Evolutionary conservation across 2,113 vertebrate genomes (phyloP).

Genomic region (Spea bombifrons): DNA sequence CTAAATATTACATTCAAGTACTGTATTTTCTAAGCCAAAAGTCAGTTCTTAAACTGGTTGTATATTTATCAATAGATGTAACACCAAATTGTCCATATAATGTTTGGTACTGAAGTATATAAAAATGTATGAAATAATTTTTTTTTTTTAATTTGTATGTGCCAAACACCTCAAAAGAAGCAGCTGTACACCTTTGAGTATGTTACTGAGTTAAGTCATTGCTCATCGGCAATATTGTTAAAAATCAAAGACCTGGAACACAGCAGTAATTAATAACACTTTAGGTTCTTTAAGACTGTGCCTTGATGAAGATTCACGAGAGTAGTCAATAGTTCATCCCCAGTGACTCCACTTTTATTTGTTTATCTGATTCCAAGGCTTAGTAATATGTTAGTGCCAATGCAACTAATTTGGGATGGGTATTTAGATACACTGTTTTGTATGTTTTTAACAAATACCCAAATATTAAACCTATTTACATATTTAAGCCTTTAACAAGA

Average conservation of each 20-base stretch:
- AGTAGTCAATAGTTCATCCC: constrained; percentile 51
- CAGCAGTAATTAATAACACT: constrained; percentile 50
- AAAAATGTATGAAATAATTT: too few species aligned
- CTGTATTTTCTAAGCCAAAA: too few species aligned
- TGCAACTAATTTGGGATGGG: neutral
- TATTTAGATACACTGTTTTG: too few species aligned
- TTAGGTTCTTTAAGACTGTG: constrained; percentile 46
- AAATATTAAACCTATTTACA: too few species aligned
- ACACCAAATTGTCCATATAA: too few species aligned
- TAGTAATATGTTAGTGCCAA: neutral
- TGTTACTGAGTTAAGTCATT: constrained; percentile 11
- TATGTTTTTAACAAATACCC: too few species aligned
- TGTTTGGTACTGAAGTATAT: too few species aligned
- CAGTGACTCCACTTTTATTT: constrained; percentile 48
- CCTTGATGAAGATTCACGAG: constrained; percentile 36
- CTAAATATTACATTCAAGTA: too few species aligned
- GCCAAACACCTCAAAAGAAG: neutral
- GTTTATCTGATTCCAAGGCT: neutral
- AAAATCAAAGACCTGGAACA: constrained; percentile 34
- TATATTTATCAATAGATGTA: too few species aligned
- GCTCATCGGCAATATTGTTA: constrained; percentile 38
- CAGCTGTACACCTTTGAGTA: neutral
- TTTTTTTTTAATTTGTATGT: neutral
- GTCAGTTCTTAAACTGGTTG: too few species aligned
- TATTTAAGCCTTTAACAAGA: too few species aligned